A percentile compares a stretch with the other conserved stretches of the same genome.
Conservation (phyloP, 2,888 invertebrate genomes). For the Gastracanthus pulcherrimus region DNA sequence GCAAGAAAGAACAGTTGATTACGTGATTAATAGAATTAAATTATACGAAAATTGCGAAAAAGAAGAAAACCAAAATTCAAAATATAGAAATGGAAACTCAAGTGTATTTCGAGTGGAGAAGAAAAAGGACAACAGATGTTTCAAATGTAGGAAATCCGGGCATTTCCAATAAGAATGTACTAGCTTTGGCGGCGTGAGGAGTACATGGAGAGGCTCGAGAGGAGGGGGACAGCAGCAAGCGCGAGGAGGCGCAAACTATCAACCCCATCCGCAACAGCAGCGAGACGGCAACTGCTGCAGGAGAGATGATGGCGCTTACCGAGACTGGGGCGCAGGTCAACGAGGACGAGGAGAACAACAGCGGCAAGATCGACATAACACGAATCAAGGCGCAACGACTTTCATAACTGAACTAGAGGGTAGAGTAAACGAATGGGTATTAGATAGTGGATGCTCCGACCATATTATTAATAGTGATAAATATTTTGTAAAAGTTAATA, state of each 20-base stretch:
- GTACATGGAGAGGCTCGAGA: background rate
- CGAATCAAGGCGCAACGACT: background rate
- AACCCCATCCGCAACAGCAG: too few relatives aligned
- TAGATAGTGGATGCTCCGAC: slow-evolving; percentile 1
- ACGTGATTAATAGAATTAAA: background rate
- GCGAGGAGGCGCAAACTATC: slow-evolving; percentile 30
- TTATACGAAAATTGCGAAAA: background rate
- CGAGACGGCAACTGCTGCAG: slow-evolving; percentile 28
- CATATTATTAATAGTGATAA: too few relatives aligned
- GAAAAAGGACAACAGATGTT: slow-evolving; percentile 26
- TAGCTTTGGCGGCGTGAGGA: background rate
- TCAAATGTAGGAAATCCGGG: slow-evolving; percentile 51
- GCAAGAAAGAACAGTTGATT: background rate
- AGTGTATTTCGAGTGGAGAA: slow-evolving; percentile 49
- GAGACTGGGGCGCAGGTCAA: background rate
- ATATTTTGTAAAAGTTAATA: too few relatives aligned
- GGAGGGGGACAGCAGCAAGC: slow-evolving; percentile 6
- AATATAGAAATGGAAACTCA: slow-evolving; percentile 38
- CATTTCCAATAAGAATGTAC: slow-evolving; percentile 56
- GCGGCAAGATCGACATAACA: background rate
- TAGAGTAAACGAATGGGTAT: background rate
- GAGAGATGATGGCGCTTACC: background rate
- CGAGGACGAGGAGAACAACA: too few relatives aligned
- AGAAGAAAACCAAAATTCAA: slow-evolving; percentile 39
- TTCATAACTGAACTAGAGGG: slow-evolving; percentile 32